phyloP scores from a whole-genome alignment of 2,797 vertebrate species.

The Anguilla marmorata region DNA sequence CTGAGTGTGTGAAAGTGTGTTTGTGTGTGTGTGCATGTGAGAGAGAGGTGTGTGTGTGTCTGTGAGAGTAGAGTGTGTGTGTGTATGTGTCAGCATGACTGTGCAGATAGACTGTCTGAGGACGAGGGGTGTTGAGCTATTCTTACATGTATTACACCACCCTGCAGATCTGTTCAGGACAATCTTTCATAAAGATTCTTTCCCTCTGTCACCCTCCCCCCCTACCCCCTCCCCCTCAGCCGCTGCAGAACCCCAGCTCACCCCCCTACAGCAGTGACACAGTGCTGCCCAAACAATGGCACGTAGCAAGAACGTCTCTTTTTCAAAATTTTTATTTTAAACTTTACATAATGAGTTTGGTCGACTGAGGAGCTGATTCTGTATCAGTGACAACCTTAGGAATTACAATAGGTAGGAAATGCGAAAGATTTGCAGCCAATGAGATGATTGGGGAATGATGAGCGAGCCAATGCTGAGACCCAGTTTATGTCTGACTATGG shows the following conservation, averaged over 20 bases:
- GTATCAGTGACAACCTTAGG: no score
- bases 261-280: slow-evolving; percentile 60
- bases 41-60: slow-evolving; percentile 32
- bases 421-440: no score
- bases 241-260: slow-evolving; percentile 49
- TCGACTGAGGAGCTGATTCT: neutral
- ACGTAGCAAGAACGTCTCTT: slow-evolving; percentile 68
- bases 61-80: slow-evolving; percentile 44
- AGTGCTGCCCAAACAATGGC: slow-evolving; percentile 70
- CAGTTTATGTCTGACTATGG: neutral
- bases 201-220: slow-evolving; percentile 55
- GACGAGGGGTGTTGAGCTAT: slow-evolving; percentile 71
- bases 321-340: slow-evolving; percentile 40
- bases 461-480: neutral
- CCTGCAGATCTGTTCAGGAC: slow-evolving; percentile 66
- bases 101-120: slow-evolving; percentile 63
- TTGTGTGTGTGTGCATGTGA: neutral
- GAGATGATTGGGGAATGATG: neutral
- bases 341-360: neutral
- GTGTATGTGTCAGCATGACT: slow-evolving; percentile 38
- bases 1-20: slow-evolving; percentile 25
- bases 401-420: no score
- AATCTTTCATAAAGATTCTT: slow-evolving; percentile 67
- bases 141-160: slow-evolving; percentile 65
- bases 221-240: slow-evolving; percentile 36